phyloP scores from a whole-genome alignment of 92 coral and sea anemone genomes.

The Nematostella vectensis region DNA sequence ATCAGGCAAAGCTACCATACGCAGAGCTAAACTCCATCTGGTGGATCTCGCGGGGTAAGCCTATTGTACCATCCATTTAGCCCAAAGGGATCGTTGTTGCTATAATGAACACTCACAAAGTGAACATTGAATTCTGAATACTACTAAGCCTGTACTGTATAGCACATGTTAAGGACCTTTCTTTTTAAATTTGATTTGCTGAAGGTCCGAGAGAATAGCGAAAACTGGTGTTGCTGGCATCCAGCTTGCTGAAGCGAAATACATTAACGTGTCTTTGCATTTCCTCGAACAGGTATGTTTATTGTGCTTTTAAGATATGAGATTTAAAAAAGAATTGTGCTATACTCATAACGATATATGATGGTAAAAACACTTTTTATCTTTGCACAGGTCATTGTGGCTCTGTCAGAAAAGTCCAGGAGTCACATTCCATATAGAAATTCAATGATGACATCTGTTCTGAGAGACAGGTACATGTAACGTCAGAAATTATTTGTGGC shows the following conservation, averaged over 20 bases:
- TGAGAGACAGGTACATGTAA: slow-evolving; percentile 91
- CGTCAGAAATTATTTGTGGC: too few species aligned
- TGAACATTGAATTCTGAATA: too few species aligned
- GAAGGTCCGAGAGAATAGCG: slow-evolving; percentile 94
- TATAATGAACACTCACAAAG: too few species aligned
- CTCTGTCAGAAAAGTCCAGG: slow-evolving; percentile 93
- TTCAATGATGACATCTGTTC: slow-evolving; percentile 91
- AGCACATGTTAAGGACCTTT: too few species aligned
- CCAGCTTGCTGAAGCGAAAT: slow-evolving; percentile 90
- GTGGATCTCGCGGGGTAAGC: slow-evolving; percentile 97
- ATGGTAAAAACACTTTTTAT: not conserved
- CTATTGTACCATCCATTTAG: not conserved
- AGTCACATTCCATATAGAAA: slow-evolving; percentile 97
- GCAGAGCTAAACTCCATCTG: slow-evolving; percentile 89
- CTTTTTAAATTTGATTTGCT: too few species aligned
- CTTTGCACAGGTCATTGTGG: slow-evolving; percentile 73
- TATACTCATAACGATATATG: not conserved
- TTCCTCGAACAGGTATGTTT: slow-evolving; percentile 81
- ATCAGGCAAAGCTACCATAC: slow-evolving; percentile 88
- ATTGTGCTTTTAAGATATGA: too few species aligned
- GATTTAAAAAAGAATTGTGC: not conserved
- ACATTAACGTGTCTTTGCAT: slow-evolving; percentile 86
- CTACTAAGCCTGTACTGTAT: too few species aligned
- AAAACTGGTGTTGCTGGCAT: slow-evolving; percentile 92
- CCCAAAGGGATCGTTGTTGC: not conserved